Percentiles rank a stretch among this genome's conserved stretches.
Evolutionary conservation across 37 sponge, comb jelly and placozoan genomes (phyloP).

Genomic region (Axinella damicornis): DNA sequence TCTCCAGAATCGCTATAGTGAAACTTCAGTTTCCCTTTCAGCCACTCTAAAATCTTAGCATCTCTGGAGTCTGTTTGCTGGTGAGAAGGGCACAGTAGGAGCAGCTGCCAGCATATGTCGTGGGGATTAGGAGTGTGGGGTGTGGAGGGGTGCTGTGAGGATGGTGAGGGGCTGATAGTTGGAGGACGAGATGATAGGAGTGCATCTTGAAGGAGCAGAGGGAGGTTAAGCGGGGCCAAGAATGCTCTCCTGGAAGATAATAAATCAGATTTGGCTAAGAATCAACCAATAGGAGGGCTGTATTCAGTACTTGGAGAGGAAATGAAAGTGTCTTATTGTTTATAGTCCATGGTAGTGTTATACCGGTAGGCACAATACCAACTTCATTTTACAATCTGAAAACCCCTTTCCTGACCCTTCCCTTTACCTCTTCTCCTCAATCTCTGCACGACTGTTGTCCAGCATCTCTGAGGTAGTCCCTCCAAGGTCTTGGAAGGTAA

Average conservation of each 20-base stretch:
- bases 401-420: no score
- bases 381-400: no score
- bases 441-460: conserved; percentile 1
- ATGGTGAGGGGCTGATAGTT: not conserved
- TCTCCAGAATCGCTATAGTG: no score
- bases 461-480: not conserved
- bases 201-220: conserved; percentile 18
- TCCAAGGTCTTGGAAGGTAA: no score
- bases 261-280: no score
- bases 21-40: not conserved
- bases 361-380: no score
- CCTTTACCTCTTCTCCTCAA: conserved; percentile 28
- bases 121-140: not conserved
- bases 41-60: not conserved
- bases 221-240: conserved; percentile 27
- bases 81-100: not conserved
- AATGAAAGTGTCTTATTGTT: no score
- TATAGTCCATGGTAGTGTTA: no score
- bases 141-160: not conserved
- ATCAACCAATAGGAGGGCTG: no score
- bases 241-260: conserved; percentile 13
- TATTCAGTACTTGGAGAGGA: no score
- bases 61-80: not conserved
- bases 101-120: conserved; percentile 40
- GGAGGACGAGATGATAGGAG: conserved; percentile 33